Evolutionary conservation across 2,113 vertebrate genomes (phyloP), one percentile per base, ranked within the genome.

Genomic region (Crotalus viridis): DNA sequence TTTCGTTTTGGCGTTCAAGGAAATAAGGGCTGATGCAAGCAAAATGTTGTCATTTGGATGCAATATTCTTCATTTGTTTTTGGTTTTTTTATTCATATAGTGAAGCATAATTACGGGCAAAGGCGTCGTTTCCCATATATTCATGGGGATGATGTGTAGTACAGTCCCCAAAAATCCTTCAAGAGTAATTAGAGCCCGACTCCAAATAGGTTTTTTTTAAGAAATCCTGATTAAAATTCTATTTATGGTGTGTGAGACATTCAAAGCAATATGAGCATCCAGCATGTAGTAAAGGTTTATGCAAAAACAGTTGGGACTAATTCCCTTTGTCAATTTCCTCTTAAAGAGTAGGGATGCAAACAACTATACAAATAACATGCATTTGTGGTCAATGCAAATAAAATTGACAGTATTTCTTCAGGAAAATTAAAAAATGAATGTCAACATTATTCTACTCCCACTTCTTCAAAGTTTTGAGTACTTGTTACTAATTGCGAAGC

Each of bases 1-100:
- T 95, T 95, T 89, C 33, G 74, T 90, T 90, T 87, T 94, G 17
- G 48, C 69, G 26, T n/a, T 85, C 74, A 95, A 94, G 46, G 46
- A 93, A 88, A 39, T 33, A 91, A 89, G 88, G 88, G 61, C 0
- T 7, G 0, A 0, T 0, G 56, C 26, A 3, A 4, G 43, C 46
- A 1, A 15, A 88, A 85, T 55, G 92, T 93, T 3, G 87, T n/a
- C 88, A 91, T 33, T 24, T 74, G 51, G 39, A 59, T n/a, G 1
- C 54, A 92, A 43, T 39, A 9, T 52, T 69, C 28, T 81, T 39
- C 10, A 24, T 22, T 13, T n/a, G 12, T 56, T 91, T 86, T 59
- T 28, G 26, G 33, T 69, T 69, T 33, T 15, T 5, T 7, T 22
- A 24, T 17, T 61, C 0, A 33, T 33, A 52, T 7, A 33, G 69